Evolutionary conservation across 23 tunicate species (phyloP), one percentile per base, ranked within the genome.

Genomic region (Ciona savignyi): DNA sequence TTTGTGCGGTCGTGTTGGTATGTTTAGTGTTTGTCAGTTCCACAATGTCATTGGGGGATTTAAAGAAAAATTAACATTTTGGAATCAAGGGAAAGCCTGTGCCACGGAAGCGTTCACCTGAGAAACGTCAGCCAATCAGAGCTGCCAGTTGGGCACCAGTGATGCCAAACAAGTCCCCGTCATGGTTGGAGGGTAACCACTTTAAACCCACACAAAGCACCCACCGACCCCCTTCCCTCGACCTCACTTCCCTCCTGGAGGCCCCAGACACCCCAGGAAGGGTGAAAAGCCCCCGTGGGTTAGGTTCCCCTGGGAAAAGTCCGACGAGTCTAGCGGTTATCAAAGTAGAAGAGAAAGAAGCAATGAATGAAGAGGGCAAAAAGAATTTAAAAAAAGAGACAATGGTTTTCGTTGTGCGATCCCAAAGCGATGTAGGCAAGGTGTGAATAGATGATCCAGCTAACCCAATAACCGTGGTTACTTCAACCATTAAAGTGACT

Each of bases 321-420:
- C 34, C 70, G 9, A 62, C 68, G 28, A 75, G 70, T 29, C 81
- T 72, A 4, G 87, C 70, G 35, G 68, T 79, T 33, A 69, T 77
- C 35, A 66, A 68, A 24, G 63, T 73, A 30, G 3, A 23, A 48
- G 70, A 66, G 66, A 60, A 74, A 68, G 85, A 65, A 48, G 29
- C 34, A 51, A 62, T 70, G 49, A 51, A 42, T 22, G 72, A 70
- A 25, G 68, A 29, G 15, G 76, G 31, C 29, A 66, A 30, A 29
- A 27, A 79, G 30, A 77, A 80, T 33, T 24, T 84, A 60, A 70
- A 78, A 32, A 73, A 74, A 24, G 85, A 79, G 35, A 78, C 90
- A 6, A 26, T 78, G 67, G 80, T 80, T 15, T 86, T 30, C 34
- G 93, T 86, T 20, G 93, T 86, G 22, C 75, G 93, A 34, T 86